Evolutionary conservation across 2,797 vertebrate genomes (phyloP), one percentile per base, ranked within the genome.

Genomic region (Pterois miles): DNA sequence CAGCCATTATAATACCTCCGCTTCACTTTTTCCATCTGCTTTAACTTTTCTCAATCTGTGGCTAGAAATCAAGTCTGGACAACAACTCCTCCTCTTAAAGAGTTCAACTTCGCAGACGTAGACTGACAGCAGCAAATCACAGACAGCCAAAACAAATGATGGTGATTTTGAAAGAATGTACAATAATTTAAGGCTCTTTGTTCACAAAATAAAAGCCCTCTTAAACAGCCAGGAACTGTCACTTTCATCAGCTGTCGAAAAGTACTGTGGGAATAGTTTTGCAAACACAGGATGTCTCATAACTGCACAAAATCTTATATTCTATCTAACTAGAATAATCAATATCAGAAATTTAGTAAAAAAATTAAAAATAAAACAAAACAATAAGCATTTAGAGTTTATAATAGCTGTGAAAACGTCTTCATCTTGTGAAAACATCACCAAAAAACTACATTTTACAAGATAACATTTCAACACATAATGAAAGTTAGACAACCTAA

Each of bases 111-210:
- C 2, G 5, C 8, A 18, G 4, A n/a, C 40, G 59, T 1, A 18
- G 34, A 53, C 70, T 33, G 59, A 75, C 70, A 22, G 67, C 33
- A 25, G 46, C 57, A 65, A 59, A 82, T 68, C 46, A 52, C 54
- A 38, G 72, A 56, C 43, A 11, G 10, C 40, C 48, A 6, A 60
- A 69, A 48, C 50, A 78, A 82, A 78, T 80, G 25, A 80, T 4
- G 25, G 75, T 60, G 43, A 33, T 83, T 79, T 25, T 12, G 22
- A 58, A 86, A 33, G 74, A 87, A 86, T 80, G 76, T 53, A 22
- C 59, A 53, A 65, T 82, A 76, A 85, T 85, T 78, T 56, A 18
- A 40, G 43, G 22, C 12, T 27, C 22, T 73, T 69, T 66, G 50
- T 52, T 74, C 33, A 71, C 59, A 4, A 52, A 75, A 25, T 79